Percentiles rank a stretch among this genome's conserved stretches.
These are phyloP conservation scores for Cromileptes altivelis DNA, from an alignment of 2,113 vertebrate genomes.

Conservation along the genomic window DNA sequence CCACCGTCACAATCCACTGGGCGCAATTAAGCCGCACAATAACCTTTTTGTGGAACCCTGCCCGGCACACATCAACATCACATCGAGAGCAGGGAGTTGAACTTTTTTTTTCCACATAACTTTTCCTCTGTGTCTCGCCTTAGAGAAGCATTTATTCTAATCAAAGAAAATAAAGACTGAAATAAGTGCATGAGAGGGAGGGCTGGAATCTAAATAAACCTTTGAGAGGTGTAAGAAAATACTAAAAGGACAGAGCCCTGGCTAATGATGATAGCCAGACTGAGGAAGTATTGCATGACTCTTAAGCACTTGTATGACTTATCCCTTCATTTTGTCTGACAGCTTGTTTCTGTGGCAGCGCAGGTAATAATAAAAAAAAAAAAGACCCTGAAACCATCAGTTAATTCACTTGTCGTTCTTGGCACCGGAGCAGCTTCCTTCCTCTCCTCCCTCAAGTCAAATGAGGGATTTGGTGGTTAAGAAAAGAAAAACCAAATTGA, in stretches of 20 bases:
- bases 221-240: slow-evolving; percentile 51
- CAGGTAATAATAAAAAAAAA: slow-evolving; percentile 36
- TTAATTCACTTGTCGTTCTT: slow-evolving; percentile 69
- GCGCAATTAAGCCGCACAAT: slow-evolving; percentile 78
- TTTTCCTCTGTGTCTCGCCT: slow-evolving; percentile 2
- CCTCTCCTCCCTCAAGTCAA: slow-evolving; percentile 58
- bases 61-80: slow-evolving; percentile 68
- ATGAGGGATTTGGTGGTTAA: slow-evolving; percentile 64
- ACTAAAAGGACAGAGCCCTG: slow-evolving; percentile 18
- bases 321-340: slow-evolving; percentile 55
- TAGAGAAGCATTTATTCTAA: slow-evolving; percentile 59
- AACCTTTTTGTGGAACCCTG: slow-evolving; percentile 74
- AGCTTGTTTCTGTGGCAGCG: slow-evolving; percentile 47
- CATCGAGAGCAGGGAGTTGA: slow-evolving; percentile 48
- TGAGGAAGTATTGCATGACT: slow-evolving; percentile 55
- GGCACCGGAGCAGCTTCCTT: slow-evolving; percentile 60
- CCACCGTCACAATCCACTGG: slow-evolving; percentile 73
- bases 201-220: slow-evolving; percentile 47
- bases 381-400: slow-evolving; percentile 43
- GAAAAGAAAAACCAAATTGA: slow-evolving; percentile 57
- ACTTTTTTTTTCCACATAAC: not conserved
- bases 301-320: slow-evolving; percentile 51
- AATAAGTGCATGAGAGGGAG: slow-evolving; percentile 29
- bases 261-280: slow-evolving; percentile 42
- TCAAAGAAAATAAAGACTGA: slow-evolving; percentile 51